phyloP scores from a whole-genome alignment of 2,888 invertebrate species.

The Pachliopta kotzebuea region DNA sequence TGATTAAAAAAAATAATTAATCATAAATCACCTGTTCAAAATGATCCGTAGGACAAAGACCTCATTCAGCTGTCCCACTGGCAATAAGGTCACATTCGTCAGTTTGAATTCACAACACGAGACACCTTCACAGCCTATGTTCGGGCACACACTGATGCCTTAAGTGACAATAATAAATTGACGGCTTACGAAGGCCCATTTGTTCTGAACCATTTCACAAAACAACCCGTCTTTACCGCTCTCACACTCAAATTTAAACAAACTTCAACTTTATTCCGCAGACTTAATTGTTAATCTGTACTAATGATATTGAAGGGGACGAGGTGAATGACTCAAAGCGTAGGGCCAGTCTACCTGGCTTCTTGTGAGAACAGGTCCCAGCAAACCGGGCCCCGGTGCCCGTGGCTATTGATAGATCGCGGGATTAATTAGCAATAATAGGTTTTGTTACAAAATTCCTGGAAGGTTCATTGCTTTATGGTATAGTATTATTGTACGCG shows the following conservation, averaged over 20 bases:
- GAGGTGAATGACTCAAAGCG: conserved; percentile 28
- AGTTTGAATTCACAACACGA: conserved; percentile 30
- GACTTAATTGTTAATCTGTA: background rate
- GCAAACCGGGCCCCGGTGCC: conserved; percentile 18
- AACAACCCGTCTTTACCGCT: conserved; percentile 10
- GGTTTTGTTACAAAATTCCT: conserved; percentile 11
- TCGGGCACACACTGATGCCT: conserved; percentile 39
- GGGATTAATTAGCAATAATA: conserved; percentile 23
- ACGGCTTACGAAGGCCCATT: conserved; percentile 37
- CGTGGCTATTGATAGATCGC: conserved; percentile 23
- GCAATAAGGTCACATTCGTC: conserved; percentile 6
- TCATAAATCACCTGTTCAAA: conserved; percentile 17
- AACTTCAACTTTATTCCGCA: conserved; percentile 8
- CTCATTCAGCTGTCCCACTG: conserved; percentile 13
- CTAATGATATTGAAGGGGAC: background rate
- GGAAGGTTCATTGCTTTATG: conserved; percentile 12
- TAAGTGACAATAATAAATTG: conserved; percentile 40
- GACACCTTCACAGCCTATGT: conserved; percentile 34
- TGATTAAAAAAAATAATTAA: conserved; percentile 10
- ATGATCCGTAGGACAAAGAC: conserved; percentile 18
- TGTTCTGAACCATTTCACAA: conserved; percentile 34
- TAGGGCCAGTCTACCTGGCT: conserved; percentile 29
- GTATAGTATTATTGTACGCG: background rate
- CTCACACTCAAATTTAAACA: background rate
- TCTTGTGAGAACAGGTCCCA: conserved; percentile 29